Conservation (phyloP, 1,140 invertebrate genomes). For the Panulirus ornatus region DNA sequence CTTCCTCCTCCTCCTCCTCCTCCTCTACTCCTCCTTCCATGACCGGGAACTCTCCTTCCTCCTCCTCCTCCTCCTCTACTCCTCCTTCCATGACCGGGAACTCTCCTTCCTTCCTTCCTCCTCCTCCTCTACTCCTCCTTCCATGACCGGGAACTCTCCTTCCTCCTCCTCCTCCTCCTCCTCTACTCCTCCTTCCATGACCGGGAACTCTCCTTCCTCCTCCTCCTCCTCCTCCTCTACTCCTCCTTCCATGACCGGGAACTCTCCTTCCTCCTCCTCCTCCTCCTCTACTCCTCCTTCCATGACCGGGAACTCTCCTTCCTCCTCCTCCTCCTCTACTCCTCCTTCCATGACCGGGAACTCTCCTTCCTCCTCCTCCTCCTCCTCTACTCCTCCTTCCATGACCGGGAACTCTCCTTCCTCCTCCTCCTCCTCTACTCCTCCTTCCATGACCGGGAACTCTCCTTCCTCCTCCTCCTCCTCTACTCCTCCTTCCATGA, state of each 20-base stretch:
- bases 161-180: not conserved
- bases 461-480: not conserved
- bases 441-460: too few relatives aligned
- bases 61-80: too few relatives aligned
- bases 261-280: not conserved
- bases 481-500: not conserved
- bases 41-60: too few relatives aligned
- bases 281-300: not conserved
- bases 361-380: not conserved
- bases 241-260: not conserved
- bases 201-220: not conserved
- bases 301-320: not conserved
- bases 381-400: not conserved
- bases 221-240: not conserved
- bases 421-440: not conserved
- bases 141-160: too few relatives aligned
- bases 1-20: not conserved
- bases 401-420: not conserved
- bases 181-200: not conserved
- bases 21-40: not conserved
- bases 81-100: too few relatives aligned
- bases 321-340: not conserved
- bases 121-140: not conserved
- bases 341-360: slow-evolving; percentile 1
- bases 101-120: not conserved